These are phyloP conservation scores for Noturus placidus DNA, from an alignment of 2,113 vertebrate species.

Conservation along the genomic window DNA sequence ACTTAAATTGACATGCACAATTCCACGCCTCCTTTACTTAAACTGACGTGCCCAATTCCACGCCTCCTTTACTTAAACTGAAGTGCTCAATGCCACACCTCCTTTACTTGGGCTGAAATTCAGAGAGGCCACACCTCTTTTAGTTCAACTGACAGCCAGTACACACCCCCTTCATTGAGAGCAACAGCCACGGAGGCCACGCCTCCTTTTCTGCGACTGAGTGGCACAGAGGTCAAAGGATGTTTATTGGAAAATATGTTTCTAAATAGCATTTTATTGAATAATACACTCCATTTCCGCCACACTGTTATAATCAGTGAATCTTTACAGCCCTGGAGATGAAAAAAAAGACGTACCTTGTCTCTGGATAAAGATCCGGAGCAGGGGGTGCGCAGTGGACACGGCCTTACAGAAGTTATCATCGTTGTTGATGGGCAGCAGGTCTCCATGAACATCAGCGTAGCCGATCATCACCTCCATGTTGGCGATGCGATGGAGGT, in stretches of 20 bases:
- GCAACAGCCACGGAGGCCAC: neutral
- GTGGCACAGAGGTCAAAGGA: neutral
- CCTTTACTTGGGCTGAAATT: too few species aligned
- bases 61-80: too few species aligned
- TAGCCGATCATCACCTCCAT: conserved; percentile 95
- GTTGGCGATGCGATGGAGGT: conserved; percentile 88
- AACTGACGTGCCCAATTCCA: too few species aligned
- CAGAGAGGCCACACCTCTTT: too few species aligned
- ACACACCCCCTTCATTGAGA: too few species aligned
- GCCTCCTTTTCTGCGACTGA: neutral
- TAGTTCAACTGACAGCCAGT: too few species aligned
- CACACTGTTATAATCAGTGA: neutral
- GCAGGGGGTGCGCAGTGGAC: conserved; percentile 89
- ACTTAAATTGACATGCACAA: neutral
- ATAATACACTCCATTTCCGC: neutral
- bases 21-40: too few species aligned
- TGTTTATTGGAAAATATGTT: neutral
- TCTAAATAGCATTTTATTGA: neutral
- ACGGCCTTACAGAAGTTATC: conserved; percentile 98
- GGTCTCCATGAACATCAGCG: conserved; percentile 92
- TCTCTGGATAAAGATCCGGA: conserved; percentile 94
- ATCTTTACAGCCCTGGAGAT: neutral
- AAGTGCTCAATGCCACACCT: too few species aligned
- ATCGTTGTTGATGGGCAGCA: conserved; percentile 98
- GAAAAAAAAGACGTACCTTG: conserved; percentile 77